phyloP scores from a whole-genome alignment of 92 coral and sea anemone species.

The Porites rus region DNA sequence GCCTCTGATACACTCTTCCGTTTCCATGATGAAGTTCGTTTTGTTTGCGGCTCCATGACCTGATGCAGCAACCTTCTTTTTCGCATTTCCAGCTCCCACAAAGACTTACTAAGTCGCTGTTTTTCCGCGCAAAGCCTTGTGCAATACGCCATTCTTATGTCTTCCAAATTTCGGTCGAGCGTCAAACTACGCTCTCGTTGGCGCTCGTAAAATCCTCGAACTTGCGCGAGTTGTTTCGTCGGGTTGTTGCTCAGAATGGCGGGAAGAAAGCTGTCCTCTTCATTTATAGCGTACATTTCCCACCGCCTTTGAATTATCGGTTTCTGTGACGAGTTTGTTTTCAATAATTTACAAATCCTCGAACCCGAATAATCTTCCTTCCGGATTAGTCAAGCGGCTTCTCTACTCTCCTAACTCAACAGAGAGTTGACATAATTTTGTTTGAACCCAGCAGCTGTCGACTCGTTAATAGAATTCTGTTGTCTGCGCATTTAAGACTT shows the following conservation, averaged over 20 bases:
- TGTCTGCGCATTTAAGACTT: constrained; percentile 15
- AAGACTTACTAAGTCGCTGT: constrained; percentile 83
- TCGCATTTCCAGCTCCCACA: constrained; percentile 94
- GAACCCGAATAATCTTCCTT: neutral
- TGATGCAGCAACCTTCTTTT: constrained; percentile 88
- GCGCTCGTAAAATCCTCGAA: constrained; percentile 77
- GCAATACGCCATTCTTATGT: constrained; percentile 82
- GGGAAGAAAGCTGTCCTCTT: constrained; percentile 89
- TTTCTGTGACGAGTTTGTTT: neutral
- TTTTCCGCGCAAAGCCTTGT: constrained; percentile 78
- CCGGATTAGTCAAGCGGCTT: constrained; percentile 29
- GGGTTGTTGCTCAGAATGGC: constrained; percentile 76
- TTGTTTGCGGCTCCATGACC: constrained; percentile 67
- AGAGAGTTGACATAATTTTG: constrained; percentile 9
- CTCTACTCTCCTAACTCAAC: neutral
- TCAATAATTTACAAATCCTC: constrained; percentile 1
- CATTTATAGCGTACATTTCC: constrained; percentile 71
- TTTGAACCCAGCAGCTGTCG: constrained; percentile 33
- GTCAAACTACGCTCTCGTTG: constrained; percentile 62
- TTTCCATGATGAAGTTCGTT: constrained; percentile 30
- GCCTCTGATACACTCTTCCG: constrained; percentile 29
- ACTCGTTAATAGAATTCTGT: neutral
- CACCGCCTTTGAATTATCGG: too few relatives aligned
- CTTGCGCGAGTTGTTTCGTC: constrained; percentile 84
- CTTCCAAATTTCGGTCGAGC: constrained; percentile 81